Base-by-base conservation (phyloP, 2,113 vertebrate genomes). In the Protobothrops flavoviridis region DNA sequence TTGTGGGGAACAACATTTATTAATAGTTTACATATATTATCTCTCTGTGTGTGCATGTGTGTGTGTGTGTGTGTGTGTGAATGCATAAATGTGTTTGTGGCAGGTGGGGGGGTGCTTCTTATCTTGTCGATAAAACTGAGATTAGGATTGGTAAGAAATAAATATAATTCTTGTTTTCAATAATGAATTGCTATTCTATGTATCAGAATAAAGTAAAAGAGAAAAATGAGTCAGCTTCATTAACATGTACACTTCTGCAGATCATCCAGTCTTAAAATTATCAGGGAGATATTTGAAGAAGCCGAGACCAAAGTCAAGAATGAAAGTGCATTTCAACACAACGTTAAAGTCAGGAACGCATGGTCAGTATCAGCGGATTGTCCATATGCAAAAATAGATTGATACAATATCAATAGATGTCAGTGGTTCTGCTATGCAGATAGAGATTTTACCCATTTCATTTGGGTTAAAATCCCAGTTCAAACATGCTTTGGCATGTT, bases 301-400 rank as follows among this genome's bases (percentile, higher is more conserved):
- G 26, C 1, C 1, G 29, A 5, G 4, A 69, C 0, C 13, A 12
- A n/a, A 0, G 0, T 5, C n/a, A 74, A 20, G 69, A 39, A 7
- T 8, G 0, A 20, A 81, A 33, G 6, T 21, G 20, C 6, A 39
- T 39, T 21, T 81, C 2, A 3, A 3, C 15, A 39, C 2, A 33
- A 17, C 10, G 0, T 9, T 3, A 5, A n/a, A 21, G 1, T 9
- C 69, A 81, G 17, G 1, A 81, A 20, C 2, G 8, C 33, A 39
- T 81, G 69, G 69, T 81, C 33, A 81, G 69, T 39, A 6, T 81
- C 69, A 81, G 17, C 20, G 6, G 6, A 81, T 39, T 81, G 17
- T 33, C 69, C 69, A 81, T 81, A 39, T 81, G 6, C 69, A 81
- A 39, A 81, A 81, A 81, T 39, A 39, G 33, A 81, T 81, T 39